A percentile compares a stretch with the other conserved stretches of the same genome.
phyloP scores from a whole-genome alignment of 2,113 vertebrate species.

The Propithecus coquereli region DNA sequence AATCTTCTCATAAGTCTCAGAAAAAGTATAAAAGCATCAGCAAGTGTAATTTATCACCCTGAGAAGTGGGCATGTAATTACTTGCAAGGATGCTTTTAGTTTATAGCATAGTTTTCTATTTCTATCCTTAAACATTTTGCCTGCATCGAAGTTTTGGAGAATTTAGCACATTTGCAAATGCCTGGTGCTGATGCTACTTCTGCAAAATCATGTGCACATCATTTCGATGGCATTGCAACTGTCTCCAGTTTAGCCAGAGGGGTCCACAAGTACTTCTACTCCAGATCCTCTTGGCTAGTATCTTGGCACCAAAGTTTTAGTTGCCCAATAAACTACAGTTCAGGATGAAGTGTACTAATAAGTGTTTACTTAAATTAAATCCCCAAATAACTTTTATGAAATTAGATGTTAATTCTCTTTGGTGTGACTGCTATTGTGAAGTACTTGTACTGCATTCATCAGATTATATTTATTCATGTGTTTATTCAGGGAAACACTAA shows the following conservation, averaged over 20 bases:
- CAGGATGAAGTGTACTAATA: background rate
- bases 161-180: conserved; percentile 56
- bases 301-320: background rate
- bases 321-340: background rate
- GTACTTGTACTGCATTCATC: background rate
- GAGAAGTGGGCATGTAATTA: conserved; percentile 63
- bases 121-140: conserved; percentile 52
- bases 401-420: conserved; percentile 2
- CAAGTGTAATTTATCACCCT: conserved; percentile 55
- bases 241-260: conserved; percentile 22
- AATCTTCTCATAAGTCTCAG: conserved; percentile 59
- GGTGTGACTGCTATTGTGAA: background rate
- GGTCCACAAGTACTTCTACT: background rate
- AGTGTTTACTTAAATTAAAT: conserved; percentile 17
- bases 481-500: background rate
- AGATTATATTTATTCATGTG: background rate
- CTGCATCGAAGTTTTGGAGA: conserved; percentile 50
- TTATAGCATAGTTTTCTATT: conserved; percentile 62
- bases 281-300: background rate
- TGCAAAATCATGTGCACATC: conserved; percentile 8
- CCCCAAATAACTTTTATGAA: background rate
- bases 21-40: conserved; percentile 43
- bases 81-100: conserved; percentile 60
- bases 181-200: conserved; percentile 12
- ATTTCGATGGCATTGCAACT: background rate